Percentiles rank a stretch among this genome's conserved stretches.
Conservation (phyloP, 2,888 invertebrate species). For the Copidosoma aretas region DNA sequence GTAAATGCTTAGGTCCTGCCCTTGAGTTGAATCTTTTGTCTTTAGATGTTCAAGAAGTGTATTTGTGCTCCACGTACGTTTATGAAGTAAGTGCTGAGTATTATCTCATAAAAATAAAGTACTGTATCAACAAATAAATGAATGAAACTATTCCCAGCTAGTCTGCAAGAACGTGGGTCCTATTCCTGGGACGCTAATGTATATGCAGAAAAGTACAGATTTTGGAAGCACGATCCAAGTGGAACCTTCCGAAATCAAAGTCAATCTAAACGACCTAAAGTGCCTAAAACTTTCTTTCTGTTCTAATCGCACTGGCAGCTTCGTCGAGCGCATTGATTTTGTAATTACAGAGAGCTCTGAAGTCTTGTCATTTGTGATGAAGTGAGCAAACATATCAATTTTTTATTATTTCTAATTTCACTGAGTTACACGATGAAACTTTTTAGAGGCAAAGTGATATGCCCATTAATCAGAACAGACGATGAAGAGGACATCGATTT, state of each 20-base stretch:
- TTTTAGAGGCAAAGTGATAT: conserved; percentile 68
- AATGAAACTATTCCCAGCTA: conserved; percentile 44
- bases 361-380: conserved; percentile 66
- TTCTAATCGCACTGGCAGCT: conserved; percentile 69
- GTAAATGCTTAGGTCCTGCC: conserved; percentile 68
- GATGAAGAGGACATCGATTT: conserved; percentile 8
- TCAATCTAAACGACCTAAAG: conserved; percentile 65
- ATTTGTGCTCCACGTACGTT: conserved; percentile 67
- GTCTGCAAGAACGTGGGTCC: conserved; percentile 63
- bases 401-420: neutral
- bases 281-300: conserved; percentile 67
- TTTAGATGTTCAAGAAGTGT: conserved; percentile 67
- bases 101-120: neutral
- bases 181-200: conserved; percentile 68
- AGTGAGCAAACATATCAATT: conserved; percentile 60
- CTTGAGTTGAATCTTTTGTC: conserved; percentile 67
- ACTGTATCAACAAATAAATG: neutral
- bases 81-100: conserved; percentile 64
- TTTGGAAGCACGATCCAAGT: conserved; percentile 69
- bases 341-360: conserved; percentile 68
- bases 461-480: conserved; percentile 59
- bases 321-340: conserved; percentile 70
- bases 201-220: conserved; percentile 62
- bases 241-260: conserved; percentile 62
- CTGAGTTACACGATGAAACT: neutral